Evolutionary conservation across 2,797 vertebrate species (phyloP).

Genomic region (Botia almorhae): DNA sequence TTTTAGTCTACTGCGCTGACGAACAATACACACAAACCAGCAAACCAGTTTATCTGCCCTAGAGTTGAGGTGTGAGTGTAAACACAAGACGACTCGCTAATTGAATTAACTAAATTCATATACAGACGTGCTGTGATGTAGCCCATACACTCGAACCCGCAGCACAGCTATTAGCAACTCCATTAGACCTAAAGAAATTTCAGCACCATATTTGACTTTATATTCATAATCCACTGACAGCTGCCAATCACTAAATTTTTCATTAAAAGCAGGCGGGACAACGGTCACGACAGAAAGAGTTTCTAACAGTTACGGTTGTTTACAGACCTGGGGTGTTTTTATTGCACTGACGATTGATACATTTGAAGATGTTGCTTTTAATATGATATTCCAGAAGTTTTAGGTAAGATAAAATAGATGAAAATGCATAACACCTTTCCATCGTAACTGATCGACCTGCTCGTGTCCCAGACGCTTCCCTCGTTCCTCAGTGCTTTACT

Average conservation of each 20-base stretch:
- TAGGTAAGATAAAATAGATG: too few relatives aligned
- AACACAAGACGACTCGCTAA: neutral
- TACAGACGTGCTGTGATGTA: neutral
- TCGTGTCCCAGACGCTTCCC: neutral
- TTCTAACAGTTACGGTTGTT: conserved; percentile 5
- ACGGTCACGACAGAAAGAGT: neutral
- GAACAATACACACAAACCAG: neutral
- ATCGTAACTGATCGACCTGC: conserved; percentile 34
- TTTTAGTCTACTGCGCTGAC: conserved; percentile 34
- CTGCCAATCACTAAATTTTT: neutral
- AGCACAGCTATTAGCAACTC: neutral
- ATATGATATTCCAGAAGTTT: conserved; percentile 52
- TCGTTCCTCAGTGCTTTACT: neutral
- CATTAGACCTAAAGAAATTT: neutral
- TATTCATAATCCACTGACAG: conserved; percentile 15
- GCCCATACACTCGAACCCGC: neutral
- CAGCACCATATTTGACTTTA: neutral
- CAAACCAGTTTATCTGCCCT: neutral
- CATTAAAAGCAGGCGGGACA: conserved; percentile 21
- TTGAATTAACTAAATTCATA: conserved; percentile 17
- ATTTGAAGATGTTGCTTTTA: conserved; percentile 45
- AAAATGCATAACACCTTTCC: conserved; percentile 14
- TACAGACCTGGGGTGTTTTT: neutral
- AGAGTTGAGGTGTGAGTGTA: neutral
- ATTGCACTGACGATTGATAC: conserved; percentile 39